Evolutionary conservation across 2,888 invertebrate genomes (phyloP), one percentile per base, ranked within the genome.

Genomic region (Baronia brevicornis): DNA sequence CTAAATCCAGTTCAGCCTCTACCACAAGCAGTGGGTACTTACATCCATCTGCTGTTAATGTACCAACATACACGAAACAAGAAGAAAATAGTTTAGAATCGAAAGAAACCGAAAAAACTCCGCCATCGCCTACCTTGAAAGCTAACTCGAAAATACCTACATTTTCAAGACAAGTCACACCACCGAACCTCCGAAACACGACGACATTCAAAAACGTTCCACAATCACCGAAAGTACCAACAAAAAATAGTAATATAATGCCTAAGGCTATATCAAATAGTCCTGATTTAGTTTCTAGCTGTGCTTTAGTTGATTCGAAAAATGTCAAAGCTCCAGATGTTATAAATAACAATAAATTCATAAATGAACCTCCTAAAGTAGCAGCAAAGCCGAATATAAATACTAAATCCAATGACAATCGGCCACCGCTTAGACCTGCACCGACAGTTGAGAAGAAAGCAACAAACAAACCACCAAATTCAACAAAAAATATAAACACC

Each of bases 1-100:
- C 84, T 0, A 88, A 88, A 51, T 89, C 89, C 0, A 86, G 71
- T 23, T 86, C 84, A 1, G 86, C 88, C 10, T 79, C 79, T 0
- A 88, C 89, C 0, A 90, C 91, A 0, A 90, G 90, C 20, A 91
- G 91, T 39, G 91, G 91, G 0, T 93, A 93, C 58, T 84, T 93
- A 32, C 88, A 89, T 45, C 90, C 93, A 0, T 89, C 91, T 4
- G 88, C 90, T 0, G 85, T 91, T 0, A 92, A 91, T 53, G 86
- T 89, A 17, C 92, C 91, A 0, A 73, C 68, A 1, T 65, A 60
- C 37, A 44, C 68, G 40, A 68, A 68, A 27, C 59, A 67, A 3
- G 41, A 44, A 3, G 24, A 33, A 3, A 46, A 56, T 22, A 54
- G 57, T 4, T 32, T 49, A 17, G 60, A 65, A 8, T 49, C 52